Evolutionary conservation across 2,113 vertebrate species (phyloP), one percentile per base, ranked within the genome.

Genomic region (Monopterus albus): DNA sequence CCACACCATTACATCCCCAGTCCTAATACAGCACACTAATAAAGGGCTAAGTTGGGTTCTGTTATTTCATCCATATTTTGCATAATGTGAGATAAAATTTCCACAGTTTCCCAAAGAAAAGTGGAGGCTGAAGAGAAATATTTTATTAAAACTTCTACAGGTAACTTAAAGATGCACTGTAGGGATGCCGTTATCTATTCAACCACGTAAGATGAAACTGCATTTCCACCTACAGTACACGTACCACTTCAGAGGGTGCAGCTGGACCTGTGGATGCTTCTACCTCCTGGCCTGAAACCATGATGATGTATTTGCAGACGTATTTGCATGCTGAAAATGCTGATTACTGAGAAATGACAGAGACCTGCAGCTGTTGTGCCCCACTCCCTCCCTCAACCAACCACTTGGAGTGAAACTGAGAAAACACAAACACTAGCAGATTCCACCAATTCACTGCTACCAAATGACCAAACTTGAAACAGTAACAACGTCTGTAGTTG

Each of bases 281-380:
- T 39, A 15, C 8, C 7, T 20, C 12, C 6, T 3, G 5, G 26
- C 5, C 18, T 18, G 13, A 77, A 68, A 63, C 36, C 5, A 36
- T 26, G 12, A 3, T 7, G 23, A 23, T 17, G n/a, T n/a, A 10
- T 17, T 26, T 36, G 38, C 52, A 61, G 17, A 36, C 35, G 35
- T 1, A 77, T 71, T 70, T 74, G 59, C 59, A 74, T 66, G 3
- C 26, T 50, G 39, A 63, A 68, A 59, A 60, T 39, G 11, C 6
- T 42, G 11, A 9, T 26, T 17, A 1, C 5, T 43, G 56, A 65
- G 17, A 76, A 49, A 61, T 10, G 38, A 29, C 2, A 29, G 15
- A 25, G 2, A 29, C 7, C 7, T 26, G 40, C 59, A 49, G 47
- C 29, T 53, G 15, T 77, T 50, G 58, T 63, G 65, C 25, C 39